Conservation (phyloP, 2,888 invertebrate genomes). For the Cheilosia grossa region DNA sequence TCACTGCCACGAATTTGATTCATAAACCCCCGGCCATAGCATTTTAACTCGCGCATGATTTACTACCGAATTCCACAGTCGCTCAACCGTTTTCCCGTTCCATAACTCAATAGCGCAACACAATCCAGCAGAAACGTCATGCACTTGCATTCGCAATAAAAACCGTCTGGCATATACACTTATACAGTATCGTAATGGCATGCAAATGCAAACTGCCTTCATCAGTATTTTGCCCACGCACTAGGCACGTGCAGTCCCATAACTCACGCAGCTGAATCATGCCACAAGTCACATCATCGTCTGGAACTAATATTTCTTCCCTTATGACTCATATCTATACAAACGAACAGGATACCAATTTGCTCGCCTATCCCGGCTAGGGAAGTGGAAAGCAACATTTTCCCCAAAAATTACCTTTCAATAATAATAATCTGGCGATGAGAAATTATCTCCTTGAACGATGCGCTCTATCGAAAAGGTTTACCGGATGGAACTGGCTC, state of each 20-base stretch:
- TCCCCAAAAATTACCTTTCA: constrained; percentile 45
- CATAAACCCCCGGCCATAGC: constrained; percentile 48
- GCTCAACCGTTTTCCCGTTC: constrained; percentile 38
- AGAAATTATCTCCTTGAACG: constrained; percentile 22
- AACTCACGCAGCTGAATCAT: constrained; percentile 55
- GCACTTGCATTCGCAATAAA: constrained; percentile 62
- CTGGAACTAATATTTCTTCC: constrained; percentile 44
- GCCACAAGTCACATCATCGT: constrained; percentile 43
- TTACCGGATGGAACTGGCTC: constrained; percentile 64
- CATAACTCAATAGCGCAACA: constrained; percentile 64
- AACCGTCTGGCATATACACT: constrained; percentile 31
- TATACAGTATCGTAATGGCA: constrained; percentile 19
- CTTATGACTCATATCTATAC: constrained; percentile 49
- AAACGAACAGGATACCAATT: constrained; percentile 34
- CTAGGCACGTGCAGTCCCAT: constrained; percentile 56
- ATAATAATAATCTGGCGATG: constrained; percentile 4
- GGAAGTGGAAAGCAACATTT: neutral
- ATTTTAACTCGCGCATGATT: constrained; percentile 69
- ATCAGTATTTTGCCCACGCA: constrained; percentile 65
- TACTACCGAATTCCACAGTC: constrained; percentile 70
- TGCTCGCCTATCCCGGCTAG: constrained; percentile 1
- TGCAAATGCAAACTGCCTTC: constrained; percentile 53
- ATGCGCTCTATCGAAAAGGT: constrained; percentile 41
- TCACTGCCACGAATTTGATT: constrained; percentile 61
- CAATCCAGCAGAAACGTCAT: constrained; percentile 59